Base-by-base conservation (phyloP, 2,888 invertebrate species). In the Chouioia cunea region DNA sequence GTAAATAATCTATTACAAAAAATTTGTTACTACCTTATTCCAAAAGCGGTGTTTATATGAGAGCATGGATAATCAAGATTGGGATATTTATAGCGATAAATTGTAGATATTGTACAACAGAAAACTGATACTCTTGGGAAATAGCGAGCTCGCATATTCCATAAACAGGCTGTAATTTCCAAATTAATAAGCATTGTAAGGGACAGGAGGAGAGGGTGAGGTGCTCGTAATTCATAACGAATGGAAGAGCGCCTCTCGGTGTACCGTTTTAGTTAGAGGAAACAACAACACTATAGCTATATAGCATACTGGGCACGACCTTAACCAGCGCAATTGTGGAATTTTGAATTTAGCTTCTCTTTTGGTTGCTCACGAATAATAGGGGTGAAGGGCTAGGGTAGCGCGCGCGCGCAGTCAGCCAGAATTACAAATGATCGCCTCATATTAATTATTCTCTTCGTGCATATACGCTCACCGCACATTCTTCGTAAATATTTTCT, bases 371-470 rank as follows among this genome's bases (percentile, higher is more conserved):
- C 10, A 14, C 56, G 15, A 15, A 36, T 36, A 36, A 56, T n/a
- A 14, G 48, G 44, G 36, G n/a, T 16, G 69, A 66, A 60, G 68
- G 65, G 58, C 60, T n/a, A n/a, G 20, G 65, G 48, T 67, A 67
- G 65, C 59, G 57, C n/a, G 56, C 52, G 47, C 60, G 12, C 43
- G 65, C 63, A 48, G 48, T 53, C 62, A 18, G 44, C 52, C 65
- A 66, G 70, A 70, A 74, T 68, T 75, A 65, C 63, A 69, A 66
- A 53, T 66, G 54, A 60, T 68, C 69, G 70, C 62, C 27, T 67
- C 54, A 58, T 67, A 71, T 73, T 74, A 73, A 75, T 75, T 75
- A 60, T 71, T 65, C 56, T 20, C 18, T 27, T 36, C 65, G 65
- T 20, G 48, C 48, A 65, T 65, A 56, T 47, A 46, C 56, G 58